A percentile compares a stretch with the other conserved stretches of the same genome.
Conservation (phyloP, 2,797 vertebrate genomes). For the Hafferia zeledoni region DNA sequence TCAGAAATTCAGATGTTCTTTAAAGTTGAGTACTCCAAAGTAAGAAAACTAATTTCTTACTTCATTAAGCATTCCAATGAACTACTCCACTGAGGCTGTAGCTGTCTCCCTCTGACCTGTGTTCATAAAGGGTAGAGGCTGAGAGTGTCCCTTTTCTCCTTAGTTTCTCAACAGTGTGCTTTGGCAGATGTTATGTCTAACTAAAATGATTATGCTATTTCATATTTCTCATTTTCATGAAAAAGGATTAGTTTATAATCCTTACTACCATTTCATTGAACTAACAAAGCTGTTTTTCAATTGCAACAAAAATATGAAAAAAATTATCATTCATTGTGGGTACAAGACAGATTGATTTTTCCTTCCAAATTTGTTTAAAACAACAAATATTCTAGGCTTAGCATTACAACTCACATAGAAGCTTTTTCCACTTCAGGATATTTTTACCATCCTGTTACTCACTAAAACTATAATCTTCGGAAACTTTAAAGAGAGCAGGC, state of each 20-base stretch:
- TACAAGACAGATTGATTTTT: background rate
- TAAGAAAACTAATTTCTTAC: constrained; percentile 3
- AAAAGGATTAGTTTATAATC: constrained; percentile 43
- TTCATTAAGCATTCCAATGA: background rate
- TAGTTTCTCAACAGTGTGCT: background rate
- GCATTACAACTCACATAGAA: background rate
- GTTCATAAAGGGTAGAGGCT: background rate
- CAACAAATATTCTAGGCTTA: background rate
- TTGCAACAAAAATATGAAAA: background rate
- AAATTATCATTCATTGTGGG: background rate
- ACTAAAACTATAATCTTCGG: background rate
- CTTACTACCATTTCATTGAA: background rate
- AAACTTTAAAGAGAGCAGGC: background rate
- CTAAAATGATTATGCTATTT: background rate
- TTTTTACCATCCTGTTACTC: background rate
- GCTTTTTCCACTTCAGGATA: background rate
- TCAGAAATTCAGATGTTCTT: background rate
- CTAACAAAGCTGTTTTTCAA: background rate
- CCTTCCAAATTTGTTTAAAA: background rate
- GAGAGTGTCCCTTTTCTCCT: background rate
- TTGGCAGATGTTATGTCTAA: background rate
- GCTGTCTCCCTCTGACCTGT: background rate
- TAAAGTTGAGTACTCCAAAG: background rate
- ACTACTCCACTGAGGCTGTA: background rate
- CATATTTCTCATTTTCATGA: constrained; percentile 19